Evolutionary conservation across 2,797 vertebrate genomes (phyloP).

Genomic region (Pangasius larnaudii): DNA sequence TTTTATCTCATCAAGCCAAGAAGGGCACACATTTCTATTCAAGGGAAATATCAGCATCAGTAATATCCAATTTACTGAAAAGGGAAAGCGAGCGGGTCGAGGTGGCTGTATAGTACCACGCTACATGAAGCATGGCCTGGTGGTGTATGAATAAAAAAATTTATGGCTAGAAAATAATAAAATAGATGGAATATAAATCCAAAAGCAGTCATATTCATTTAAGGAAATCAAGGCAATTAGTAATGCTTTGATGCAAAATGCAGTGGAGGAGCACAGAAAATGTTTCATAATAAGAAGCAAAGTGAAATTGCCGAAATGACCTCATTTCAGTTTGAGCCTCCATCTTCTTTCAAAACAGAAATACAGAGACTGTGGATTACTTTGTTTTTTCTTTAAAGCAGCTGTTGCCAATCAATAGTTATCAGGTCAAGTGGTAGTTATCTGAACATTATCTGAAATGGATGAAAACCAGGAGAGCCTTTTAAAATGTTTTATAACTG

Average conservation of each 20-base stretch:
- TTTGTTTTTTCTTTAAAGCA: conserved; percentile 6
- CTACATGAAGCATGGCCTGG: conserved; percentile 78
- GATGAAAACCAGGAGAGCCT: background rate
- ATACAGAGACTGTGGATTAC: conserved; percentile 8
- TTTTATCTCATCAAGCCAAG: conserved; percentile 69
- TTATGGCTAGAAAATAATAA: conserved; percentile 78
- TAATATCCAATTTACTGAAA: conserved; percentile 84
- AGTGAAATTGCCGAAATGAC: conserved; percentile 67
- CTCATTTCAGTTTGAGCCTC: conserved; percentile 53
- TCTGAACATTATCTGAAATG: conserved; percentile 16
- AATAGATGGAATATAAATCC: conserved; percentile 74
- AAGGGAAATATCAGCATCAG: conserved; percentile 74
- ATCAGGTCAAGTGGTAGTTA: conserved; percentile 32
- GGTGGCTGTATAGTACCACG: conserved; percentile 81
- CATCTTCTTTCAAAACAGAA: conserved; percentile 58
- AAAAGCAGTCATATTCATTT: conserved; percentile 79
- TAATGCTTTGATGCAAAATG: conserved; percentile 80
- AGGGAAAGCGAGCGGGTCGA: conserved; percentile 77
- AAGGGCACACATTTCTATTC: conserved; percentile 79
- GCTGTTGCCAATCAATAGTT: conserved; percentile 8
- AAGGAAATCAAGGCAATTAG: conserved; percentile 83
- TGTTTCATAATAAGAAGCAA: conserved; percentile 61
- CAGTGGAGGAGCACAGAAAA: conserved; percentile 69
- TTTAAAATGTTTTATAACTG: background rate
- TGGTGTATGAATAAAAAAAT: conserved; percentile 81